Evolutionary conservation across 2,113 vertebrate species (phyloP).

Genomic region (Mesocricetus auratus): DNA sequence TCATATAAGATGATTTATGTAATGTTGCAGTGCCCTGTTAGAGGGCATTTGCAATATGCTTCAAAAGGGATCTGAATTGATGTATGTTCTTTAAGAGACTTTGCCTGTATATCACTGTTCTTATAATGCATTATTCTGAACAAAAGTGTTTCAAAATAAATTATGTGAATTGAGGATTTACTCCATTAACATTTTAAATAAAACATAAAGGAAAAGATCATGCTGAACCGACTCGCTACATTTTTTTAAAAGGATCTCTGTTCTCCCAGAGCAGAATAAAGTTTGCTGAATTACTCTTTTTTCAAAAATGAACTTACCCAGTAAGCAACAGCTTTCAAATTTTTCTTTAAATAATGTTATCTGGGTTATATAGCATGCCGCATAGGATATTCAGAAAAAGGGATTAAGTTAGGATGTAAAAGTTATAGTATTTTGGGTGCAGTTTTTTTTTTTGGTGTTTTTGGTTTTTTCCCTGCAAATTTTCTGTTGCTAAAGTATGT

Average conservation of each 20-base stretch:
- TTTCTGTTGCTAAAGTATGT: conserved; percentile 42
- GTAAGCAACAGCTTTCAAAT: conserved; percentile 53
- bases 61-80: conserved; percentile 86
- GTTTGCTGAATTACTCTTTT: conserved; percentile 69
- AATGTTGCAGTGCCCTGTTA: conserved; percentile 88
- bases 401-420: not conserved
- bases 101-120: conserved; percentile 83
- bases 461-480: conserved; percentile 35
- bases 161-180: conserved; percentile 87
- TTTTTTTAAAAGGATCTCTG: conserved; percentile 80
- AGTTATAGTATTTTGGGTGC: not conserved
- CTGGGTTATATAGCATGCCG: not conserved
- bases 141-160: conserved; percentile 87
- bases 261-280: conserved; percentile 71
- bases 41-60: conserved; percentile 88
- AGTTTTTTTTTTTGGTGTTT: not conserved
- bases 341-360: conserved; percentile 59
- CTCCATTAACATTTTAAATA: conserved; percentile 90
- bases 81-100: conserved; percentile 87
- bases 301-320: conserved; percentile 60
- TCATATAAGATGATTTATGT: conserved; percentile 92
- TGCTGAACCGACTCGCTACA: conserved; percentile 74
- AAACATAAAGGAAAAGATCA: conserved; percentile 87
- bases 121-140: conserved; percentile 85
- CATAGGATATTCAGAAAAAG: not conserved